A percentile compares a stretch with the other conserved stretches of the same genome.
phyloP scores from a whole-genome alignment of 1,140 invertebrate genomes.

The Meloidogyne floridensis region DNA sequence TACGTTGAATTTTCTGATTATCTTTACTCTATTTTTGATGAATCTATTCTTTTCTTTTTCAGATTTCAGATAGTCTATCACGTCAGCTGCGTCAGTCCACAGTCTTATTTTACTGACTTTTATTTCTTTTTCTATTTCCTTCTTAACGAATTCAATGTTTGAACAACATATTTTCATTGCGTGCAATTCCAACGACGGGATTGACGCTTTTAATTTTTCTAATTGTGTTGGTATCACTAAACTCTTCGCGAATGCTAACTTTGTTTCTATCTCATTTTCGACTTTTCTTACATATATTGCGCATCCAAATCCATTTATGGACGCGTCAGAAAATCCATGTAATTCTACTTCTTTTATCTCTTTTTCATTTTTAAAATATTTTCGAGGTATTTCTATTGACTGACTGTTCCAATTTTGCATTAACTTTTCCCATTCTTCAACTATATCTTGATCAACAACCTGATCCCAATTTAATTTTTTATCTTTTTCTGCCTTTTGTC shows the following conservation, averaged over 20 bases:
- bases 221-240: neutral
- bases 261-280: neutral
- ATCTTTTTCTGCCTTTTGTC: too few relatives aligned
- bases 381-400: too few relatives aligned
- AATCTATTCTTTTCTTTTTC: slow-evolving; percentile 59
- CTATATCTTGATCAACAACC: too few relatives aligned
- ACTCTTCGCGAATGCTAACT: slow-evolving; percentile 4
- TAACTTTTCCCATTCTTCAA: too few relatives aligned
- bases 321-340: neutral
- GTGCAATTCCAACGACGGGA: slow-evolving; percentile 82
- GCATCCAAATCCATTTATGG: neutral
- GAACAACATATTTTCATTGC: slow-evolving; percentile 77
- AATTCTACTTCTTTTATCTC: neutral
- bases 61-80: slow-evolving; percentile 87
- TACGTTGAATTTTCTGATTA: too few relatives aligned
- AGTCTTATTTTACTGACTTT: too few relatives aligned
- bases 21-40: too few relatives aligned
- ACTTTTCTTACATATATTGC: neutral
- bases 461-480: too few relatives aligned
- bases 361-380: too few relatives aligned
- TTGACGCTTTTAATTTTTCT: slow-evolving; percentile 76
- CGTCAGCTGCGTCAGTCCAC: slow-evolving; percentile 72
- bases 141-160: slow-evolving; percentile 72
- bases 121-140: too few relatives aligned
- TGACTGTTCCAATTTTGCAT: too few relatives aligned